Base-by-base conservation (phyloP, 2,797 vertebrate species). In the Neostethus bicornis region DNA sequence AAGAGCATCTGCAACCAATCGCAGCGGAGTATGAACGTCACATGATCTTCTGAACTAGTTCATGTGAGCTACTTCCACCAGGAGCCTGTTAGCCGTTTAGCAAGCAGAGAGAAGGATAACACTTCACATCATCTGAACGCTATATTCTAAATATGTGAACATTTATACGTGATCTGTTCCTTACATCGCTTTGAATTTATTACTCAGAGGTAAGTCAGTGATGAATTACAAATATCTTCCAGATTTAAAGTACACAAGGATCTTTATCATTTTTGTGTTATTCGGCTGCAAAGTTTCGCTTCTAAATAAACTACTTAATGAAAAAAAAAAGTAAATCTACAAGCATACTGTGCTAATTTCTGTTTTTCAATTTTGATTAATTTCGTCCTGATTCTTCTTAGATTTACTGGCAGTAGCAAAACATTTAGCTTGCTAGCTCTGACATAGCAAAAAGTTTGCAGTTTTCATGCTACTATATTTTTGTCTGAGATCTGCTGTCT, bases 151-250 rank as follows among this genome's bases (percentile, higher is more conserved):
- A 11, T 50, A 58, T 62, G 68, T 44, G 37, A 19, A 21, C 19
- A 17, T 10, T 1, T 39, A 0, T 8, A 0, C 19, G 5, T 6
- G 8, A 2, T 13, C 47, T 8, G 25, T 2, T 21, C 8, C 12
- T 35, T 35, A 11, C 26, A 1, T 51, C 28, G 44, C 42, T 42
- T 31, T 55, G 55, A 35, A 25, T 51, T 25, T 13, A 6, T 16
- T 28, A 17, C 5, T 9, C 17, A 12, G 38, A 61, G 84, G 84
- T 86, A 70, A 82, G 61, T 21, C 39, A 5, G 4, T 24, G 61
- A 28, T 66, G 29, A 49, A n/a, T 1, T 19, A 35, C 35, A 16
- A 10, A 16, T n/a, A 1, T 28, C 3, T 55, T 29, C 19, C 34
- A 28, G 62, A 20, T 46, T 73, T 57, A 51, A 57, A 60, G 5